These are phyloP conservation scores for Cervus canadensis DNA, from an alignment of 2,113 vertebrate genomes.

Conservation along the genomic window DNA sequence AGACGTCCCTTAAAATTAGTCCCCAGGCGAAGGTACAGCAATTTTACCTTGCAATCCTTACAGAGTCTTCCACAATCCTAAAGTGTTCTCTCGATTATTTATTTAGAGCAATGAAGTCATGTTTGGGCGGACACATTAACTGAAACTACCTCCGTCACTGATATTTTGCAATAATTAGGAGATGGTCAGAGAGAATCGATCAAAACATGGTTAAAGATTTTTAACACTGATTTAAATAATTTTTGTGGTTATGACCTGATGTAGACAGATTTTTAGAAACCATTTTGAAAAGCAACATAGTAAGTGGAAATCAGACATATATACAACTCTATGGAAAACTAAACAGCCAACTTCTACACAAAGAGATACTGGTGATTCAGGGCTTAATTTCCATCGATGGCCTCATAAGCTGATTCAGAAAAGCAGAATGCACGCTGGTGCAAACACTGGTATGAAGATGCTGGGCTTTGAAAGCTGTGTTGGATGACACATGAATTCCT, in stretches of 20 bases:
- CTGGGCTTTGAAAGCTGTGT: neutral
- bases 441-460: neutral
- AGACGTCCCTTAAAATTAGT: neutral
- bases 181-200: neutral
- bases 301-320: neutral
- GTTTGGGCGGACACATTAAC: conserved; percentile 3
- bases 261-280: neutral
- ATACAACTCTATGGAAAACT: neutral
- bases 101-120: conserved; percentile 6
- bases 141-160: neutral
- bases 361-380: neutral
- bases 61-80: neutral
- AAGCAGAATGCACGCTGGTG: neutral
- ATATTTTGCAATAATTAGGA: neutral
- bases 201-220: neutral
- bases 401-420: neutral
- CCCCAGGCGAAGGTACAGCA: neutral
- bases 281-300: neutral
- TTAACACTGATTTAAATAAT: conserved; percentile 14
- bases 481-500: neutral
- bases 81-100: conserved; percentile 14
- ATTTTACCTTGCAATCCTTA: neutral
- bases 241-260: neutral
- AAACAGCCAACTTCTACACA: neutral
- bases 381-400: neutral